These are phyloP conservation scores for Orius insidiosus DNA, from an alignment of 1,140 invertebrate genomes.

Conservation along the genomic window DNA sequence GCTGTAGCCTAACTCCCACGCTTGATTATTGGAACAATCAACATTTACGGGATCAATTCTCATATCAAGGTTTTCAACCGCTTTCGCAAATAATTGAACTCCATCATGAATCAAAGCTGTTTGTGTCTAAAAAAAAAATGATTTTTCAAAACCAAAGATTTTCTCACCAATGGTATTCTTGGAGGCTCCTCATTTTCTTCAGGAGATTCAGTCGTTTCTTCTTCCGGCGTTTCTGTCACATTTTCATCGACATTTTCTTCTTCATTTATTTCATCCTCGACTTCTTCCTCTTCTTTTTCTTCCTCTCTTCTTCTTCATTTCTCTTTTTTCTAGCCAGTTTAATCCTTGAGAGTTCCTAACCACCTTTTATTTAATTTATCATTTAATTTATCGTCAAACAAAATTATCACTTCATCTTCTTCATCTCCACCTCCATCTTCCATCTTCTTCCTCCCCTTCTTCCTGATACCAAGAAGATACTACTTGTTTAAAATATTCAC, in stretches of 20 bases:
- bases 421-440: neutral
- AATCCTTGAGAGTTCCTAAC: neutral
- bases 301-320: conserved; percentile 23
- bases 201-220: neutral
- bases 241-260: neutral
- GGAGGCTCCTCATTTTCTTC: neutral
- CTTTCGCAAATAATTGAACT: conserved; percentile 46
- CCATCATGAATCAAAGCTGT: conserved; percentile 61
- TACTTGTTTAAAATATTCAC: conserved; percentile 32
- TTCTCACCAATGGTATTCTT: neutral
- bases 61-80: conserved; percentile 34
- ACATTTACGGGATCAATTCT: conserved; percentile 33
- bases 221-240: neutral
- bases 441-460: conserved; percentile 6
- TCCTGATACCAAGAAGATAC: conserved; percentile 21
- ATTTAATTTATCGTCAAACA: too few relatives aligned
- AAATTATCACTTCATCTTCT: neutral
- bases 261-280: too few relatives aligned
- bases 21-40: conserved; percentile 36
- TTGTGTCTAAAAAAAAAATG: conserved; percentile 36
- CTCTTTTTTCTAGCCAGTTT: too few relatives aligned
- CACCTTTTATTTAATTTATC: neutral
- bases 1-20: conserved; percentile 46
- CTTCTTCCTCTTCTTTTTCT: conserved; percentile 27
- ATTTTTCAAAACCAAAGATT: too few relatives aligned